Percentiles rank a stretch among this genome's conserved stretches.
Conservation (phyloP, 2,888 invertebrate species). For the Mesorhabditis sp. region DNA sequence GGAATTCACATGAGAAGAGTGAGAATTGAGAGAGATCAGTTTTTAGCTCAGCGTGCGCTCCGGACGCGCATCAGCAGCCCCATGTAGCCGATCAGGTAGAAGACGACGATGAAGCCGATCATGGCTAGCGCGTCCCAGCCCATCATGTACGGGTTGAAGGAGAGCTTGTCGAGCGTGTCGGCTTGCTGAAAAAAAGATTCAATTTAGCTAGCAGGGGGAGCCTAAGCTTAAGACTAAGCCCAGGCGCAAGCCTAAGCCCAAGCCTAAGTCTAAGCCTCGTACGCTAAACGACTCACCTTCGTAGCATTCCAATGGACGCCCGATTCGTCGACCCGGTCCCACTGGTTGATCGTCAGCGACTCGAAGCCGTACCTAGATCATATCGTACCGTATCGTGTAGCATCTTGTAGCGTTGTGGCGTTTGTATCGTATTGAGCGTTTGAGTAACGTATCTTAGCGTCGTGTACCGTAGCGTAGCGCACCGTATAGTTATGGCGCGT, state of each 20-base stretch:
- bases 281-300: not conserved
- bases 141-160: conserved; percentile 29
- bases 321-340: conserved; percentile 11
- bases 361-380: conserved; percentile 37
- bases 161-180: conserved; percentile 27
- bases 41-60: not conserved
- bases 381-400: too few species aligned
- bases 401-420: not conserved
- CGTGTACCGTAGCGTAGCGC: too few species aligned
- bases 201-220: too few species aligned
- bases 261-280: too few species aligned
- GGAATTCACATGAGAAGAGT: too few species aligned
- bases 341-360: conserved; percentile 61
- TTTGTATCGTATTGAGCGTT: not conserved
- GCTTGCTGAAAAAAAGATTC: conserved; percentile 11
- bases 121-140: conserved; percentile 25
- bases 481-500: too few species aligned
- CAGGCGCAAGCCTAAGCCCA: too few species aligned
- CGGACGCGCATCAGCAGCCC: conserved; percentile 36
- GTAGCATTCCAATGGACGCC: not conserved
- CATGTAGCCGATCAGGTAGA: conserved; percentile 42
- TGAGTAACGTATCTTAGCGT: too few species aligned
- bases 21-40: too few species aligned
- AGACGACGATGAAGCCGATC: conserved; percentile 22
- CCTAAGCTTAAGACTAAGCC: too few species aligned